Evolutionary conservation across 2,888 invertebrate genomes (phyloP).

Genomic region (Pocota personata): DNA sequence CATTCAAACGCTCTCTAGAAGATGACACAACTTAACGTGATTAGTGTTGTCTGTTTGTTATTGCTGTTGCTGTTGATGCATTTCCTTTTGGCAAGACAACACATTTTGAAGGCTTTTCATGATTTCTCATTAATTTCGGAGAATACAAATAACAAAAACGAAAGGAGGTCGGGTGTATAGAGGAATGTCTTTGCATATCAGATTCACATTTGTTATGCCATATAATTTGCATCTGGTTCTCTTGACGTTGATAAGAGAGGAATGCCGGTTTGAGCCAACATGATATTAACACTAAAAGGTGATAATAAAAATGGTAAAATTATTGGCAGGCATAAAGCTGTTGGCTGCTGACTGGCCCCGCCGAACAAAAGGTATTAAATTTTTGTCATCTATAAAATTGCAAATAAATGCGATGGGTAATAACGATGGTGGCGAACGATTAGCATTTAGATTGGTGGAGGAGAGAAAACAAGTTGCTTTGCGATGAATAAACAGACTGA

Average conservation of each 20-base stretch:
- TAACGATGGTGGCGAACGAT: not conserved
- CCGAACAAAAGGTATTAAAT: conserved; percentile 50
- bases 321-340: conserved; percentile 30
- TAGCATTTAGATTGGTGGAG: not conserved
- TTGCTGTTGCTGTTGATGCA: conserved; percentile 12
- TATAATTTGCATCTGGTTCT: conserved; percentile 54
- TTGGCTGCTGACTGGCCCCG: not conserved
- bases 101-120: not conserved
- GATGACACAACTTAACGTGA: not conserved
- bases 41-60: not conserved
- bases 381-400: conserved; percentile 27
- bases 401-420: not conserved
- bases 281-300: conserved; percentile 34
- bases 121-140: not conserved
- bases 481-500: no score
- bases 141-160: not conserved
- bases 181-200: conserved; percentile 37
- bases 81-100: not conserved
- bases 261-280: conserved; percentile 26
- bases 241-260: conserved; percentile 34
- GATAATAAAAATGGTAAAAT: conserved; percentile 42
- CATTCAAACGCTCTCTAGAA: not conserved
- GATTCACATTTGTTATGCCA: conserved; percentile 62
- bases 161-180: not conserved
- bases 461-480: not conserved